Evolutionary conservation across 2,113 vertebrate genomes (phyloP), one percentile per base, ranked within the genome.

Genomic region (Chascanopsetta lugubris): DNA sequence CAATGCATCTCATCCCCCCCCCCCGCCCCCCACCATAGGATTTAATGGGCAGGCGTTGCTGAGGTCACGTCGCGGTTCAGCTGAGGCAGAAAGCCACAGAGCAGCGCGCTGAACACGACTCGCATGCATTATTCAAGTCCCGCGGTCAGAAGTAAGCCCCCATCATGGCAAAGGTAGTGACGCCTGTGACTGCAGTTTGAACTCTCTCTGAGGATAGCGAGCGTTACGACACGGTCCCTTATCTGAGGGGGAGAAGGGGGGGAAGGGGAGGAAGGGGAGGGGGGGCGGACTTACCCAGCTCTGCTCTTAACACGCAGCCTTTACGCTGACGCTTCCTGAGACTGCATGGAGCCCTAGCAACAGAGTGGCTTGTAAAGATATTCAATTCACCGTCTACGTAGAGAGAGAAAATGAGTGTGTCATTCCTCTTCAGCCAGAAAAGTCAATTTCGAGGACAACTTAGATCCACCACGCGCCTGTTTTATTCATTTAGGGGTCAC

Each of bases 61-160:
- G 68, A 72, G 80, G 75, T 88, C 61, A 69, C 69, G 55, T 56
- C 63, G 63, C 65, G 72, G 70, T 84, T 85, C 76, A 73, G 46
- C 36, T 51, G n/a, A 75, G 55, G 62, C 63, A 53, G 64, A 56
- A 70, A 80, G 42, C 63, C 57, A 47, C 32, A 29, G 53, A 59
- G 73, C 62, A 64, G 64, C 68, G 73, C 69, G n/a, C 42, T 69
- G 30, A 69, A 71, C 72, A 81, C 50, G 80, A 69, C 49, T 60
- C 55, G 32, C 65, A 84, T 90, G 4, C 58, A 90, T 87, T 90
- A 90, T 91, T 90, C 53, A 92, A 84, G 66, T 61, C 24, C 61
- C 30, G 26, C 34, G 40, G 78, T 85, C 84, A 82, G 27, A 60
- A 54, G 59, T 42, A 80, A 70, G 62, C 81, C 77, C 57, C 49